phyloP scores from a whole-genome alignment of 1,140 invertebrate genomes.

The Littorina saxatilis region DNA sequence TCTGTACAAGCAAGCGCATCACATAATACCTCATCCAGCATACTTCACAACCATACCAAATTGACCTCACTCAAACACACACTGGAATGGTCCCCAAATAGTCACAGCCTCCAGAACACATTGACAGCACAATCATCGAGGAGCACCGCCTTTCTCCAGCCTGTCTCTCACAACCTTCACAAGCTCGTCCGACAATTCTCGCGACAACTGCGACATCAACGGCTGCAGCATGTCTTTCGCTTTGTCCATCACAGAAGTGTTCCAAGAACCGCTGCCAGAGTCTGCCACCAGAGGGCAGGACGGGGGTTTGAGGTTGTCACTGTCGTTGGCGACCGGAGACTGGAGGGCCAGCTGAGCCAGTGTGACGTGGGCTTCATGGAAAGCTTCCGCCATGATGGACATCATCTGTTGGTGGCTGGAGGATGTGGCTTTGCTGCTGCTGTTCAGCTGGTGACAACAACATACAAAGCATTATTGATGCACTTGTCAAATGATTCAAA shows the following conservation, averaged over 20 bases:
- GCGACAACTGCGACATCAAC: constrained; percentile 41
- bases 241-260: constrained; percentile 28
- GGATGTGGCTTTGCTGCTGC: constrained; percentile 30
- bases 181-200: constrained; percentile 42
- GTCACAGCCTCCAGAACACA: not conserved
- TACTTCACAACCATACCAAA: no score
- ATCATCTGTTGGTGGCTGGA: constrained; percentile 37
- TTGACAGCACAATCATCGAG: not conserved
- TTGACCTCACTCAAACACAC: no score
- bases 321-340: constrained; percentile 21
- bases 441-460: not conserved
- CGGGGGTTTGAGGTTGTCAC: not conserved
- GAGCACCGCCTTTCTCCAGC: constrained; percentile 13
- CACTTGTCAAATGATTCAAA: not conserved
- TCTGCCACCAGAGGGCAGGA: constrained; percentile 33
- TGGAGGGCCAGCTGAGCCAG: constrained; percentile 43
- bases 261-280: not conserved
- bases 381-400: constrained; percentile 33
- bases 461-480: not conserved
- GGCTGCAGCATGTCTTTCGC: constrained; percentile 46
- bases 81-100: no score
- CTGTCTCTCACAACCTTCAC: constrained; percentile 39
- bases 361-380: constrained; percentile 44
- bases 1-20: no score
- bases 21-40: no score